phyloP scores from a whole-genome alignment of 1,140 invertebrate genomes.

The Apocrypta bakeri region DNA sequence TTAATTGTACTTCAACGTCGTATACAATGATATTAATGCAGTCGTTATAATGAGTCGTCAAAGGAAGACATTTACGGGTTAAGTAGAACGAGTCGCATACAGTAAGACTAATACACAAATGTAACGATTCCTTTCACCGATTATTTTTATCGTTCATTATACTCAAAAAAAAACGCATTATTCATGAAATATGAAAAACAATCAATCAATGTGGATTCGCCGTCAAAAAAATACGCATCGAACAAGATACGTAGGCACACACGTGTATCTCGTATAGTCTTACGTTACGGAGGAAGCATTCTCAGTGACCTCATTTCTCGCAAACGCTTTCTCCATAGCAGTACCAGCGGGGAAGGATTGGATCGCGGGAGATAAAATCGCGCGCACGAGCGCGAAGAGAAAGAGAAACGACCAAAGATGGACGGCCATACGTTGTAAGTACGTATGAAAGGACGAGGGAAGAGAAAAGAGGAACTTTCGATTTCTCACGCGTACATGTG shows the following conservation, averaged over 20 bases:
- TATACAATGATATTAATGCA: too few relatives aligned
- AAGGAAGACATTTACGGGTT: not conserved
- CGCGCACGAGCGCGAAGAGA: conserved; percentile 9
- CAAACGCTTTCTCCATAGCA: conserved; percentile 44
- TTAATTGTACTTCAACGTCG: not conserved
- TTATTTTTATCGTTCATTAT: too few relatives aligned
- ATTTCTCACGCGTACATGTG: conserved; percentile 41
- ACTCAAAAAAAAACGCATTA: too few relatives aligned
- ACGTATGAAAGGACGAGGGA: conserved; percentile 8
- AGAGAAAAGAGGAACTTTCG: conserved; percentile 44
- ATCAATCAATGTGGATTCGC: not conserved
- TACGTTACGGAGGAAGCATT: too few relatives aligned
- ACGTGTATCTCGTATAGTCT: not conserved
- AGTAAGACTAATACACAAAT: not conserved
- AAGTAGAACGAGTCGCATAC: not conserved
- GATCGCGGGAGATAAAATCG: conserved; percentile 28
- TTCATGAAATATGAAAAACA: not conserved
- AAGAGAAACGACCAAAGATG: conserved; percentile 31
- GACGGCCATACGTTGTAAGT: not conserved
- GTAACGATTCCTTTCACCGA: not conserved
- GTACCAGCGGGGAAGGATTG: not conserved
- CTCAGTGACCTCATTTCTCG: conserved; percentile 8
- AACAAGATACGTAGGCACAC: not conserved
- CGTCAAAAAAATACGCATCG: not conserved
- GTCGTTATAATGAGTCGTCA: not conserved